These are phyloP conservation scores for Pterocles burchelli DNA, from an alignment of 2,113 vertebrate species.

Conservation along the genomic window DNA sequence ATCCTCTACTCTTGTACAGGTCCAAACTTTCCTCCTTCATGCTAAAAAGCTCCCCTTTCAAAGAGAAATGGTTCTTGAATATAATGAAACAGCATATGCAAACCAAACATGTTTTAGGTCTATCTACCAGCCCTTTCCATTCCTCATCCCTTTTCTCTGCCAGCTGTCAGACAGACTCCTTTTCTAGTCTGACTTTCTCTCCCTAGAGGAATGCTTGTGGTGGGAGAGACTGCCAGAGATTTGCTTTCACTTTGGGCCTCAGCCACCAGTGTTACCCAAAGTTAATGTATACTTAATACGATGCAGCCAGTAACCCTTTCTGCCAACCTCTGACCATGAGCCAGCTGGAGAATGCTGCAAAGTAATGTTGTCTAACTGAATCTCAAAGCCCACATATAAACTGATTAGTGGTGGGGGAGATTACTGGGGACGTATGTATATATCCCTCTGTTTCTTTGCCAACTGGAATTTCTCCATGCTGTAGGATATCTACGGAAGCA, in stretches of 20 bases:
- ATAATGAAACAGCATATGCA: neutral
- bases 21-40: neutral
- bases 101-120: neutral
- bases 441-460: conserved; percentile 12
- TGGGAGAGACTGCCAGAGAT: conserved; percentile 7
- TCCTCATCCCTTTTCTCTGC: neutral
- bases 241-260: conserved; percentile 2
- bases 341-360: neutral
- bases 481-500: conserved; percentile 7
- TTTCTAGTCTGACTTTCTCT: neutral
- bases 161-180: neutral
- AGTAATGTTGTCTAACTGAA: neutral
- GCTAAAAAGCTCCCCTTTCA: neutral
- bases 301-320: neutral
- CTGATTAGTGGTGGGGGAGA: conserved; percentile 21
- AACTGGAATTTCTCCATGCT: conserved; percentile 29
- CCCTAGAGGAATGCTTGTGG: neutral
- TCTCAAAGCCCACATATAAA: neutral
- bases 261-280: conserved; percentile 15
- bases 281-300: neutral
- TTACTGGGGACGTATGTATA: neutral
- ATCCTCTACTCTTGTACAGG: neutral
- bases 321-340: neutral
- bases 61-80: neutral
- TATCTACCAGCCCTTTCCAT: neutral